Base-by-base conservation (phyloP, 2,888 invertebrate species). In the Zonitis immaculata region DNA sequence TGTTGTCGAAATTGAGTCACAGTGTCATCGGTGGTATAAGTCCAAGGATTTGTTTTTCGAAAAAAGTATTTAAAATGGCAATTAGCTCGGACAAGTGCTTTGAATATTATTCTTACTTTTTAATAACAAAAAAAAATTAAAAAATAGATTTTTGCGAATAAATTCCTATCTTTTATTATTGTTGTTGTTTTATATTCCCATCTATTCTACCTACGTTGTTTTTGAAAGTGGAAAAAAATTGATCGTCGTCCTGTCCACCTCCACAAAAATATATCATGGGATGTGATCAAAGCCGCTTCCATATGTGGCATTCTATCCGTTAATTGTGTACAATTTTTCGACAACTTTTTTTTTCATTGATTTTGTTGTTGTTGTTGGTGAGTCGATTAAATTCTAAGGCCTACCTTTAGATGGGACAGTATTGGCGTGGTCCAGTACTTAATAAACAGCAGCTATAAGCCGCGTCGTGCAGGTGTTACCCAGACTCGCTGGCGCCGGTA, bases 401-500 rank as follows among this genome's bases (percentile, higher is more conserved):
- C 63, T 64, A 68, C 69, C 68, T 68, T 66, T 62, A 58, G 16
- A 18, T 58, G 60, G 63, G 62, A 61, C 65, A 54, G 53, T 64
- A 65, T 68, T 67, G 66, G 65, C 65, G 65, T 65, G 69, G 69
- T 69, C 69, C 68, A 66, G 65, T 60, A 54, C 51, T 14, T 14
- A 12, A 22, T 16, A 49, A 59, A 56, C 58, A 61, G 52, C 59
- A 52, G 42, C 45, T 47, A 47, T n/a, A n/a, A 56, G 59, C 56
- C 54, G 52, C 64, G 68, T 68, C 72, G 78, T 79, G 82, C 82
- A 82, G 82, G 82, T 83, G 83, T 82, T 82, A 76, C 76, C 70
- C 78, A 83, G 83, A 83, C 83, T 81, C 72, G 76, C 70, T 79
- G 83, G 82, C 82, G 83, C 81, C 82, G 78, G 74, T 76, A 77